phyloP scores from a whole-genome alignment of 2,797 vertebrate genomes.

The Arctocebus calabarensis region DNA sequence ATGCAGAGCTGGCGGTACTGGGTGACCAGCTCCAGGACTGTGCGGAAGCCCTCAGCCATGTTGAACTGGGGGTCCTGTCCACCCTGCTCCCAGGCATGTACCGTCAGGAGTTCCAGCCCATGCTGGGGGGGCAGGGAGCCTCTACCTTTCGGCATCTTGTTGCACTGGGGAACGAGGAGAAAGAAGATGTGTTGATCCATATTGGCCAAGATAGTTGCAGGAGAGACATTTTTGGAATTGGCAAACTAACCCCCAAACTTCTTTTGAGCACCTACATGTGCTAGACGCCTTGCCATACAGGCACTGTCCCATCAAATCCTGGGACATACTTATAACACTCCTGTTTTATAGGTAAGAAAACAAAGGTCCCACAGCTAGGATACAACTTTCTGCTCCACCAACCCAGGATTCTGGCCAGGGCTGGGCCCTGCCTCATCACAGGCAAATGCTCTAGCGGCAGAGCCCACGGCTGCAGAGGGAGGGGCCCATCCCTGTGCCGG shows the following conservation, averaged over 20 bases:
- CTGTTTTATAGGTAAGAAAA: not conserved
- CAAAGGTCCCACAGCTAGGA: not conserved
- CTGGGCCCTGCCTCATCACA: not conserved
- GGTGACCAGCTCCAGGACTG: conserved; percentile 76
- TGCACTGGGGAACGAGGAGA: not conserved
- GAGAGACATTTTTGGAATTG: not conserved
- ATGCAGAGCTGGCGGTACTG: conserved; percentile 68
- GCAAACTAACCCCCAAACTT: not conserved
- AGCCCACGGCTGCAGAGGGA: not conserved
- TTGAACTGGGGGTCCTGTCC: not conserved
- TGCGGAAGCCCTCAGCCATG: conserved; percentile 78
- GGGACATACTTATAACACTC: too few species aligned
- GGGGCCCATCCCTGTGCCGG: fast-evolving
- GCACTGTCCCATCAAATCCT: not conserved
- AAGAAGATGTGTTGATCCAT: not conserved
- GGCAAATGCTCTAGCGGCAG: too few species aligned
- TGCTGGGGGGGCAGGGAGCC: conserved; percentile 71
- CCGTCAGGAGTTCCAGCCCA: conserved; percentile 76
- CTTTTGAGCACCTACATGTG: not conserved
- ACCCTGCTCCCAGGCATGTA: conserved; percentile 79
- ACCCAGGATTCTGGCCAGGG: not conserved
- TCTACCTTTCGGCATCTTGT: not conserved
- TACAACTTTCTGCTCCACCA: not conserved
- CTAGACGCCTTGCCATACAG: not conserved
- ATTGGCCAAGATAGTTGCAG: too few species aligned